These are phyloP conservation scores for Halocaridina rubra DNA, from an alignment of 2,888 invertebrate genomes.

Conservation along the genomic window DNA sequence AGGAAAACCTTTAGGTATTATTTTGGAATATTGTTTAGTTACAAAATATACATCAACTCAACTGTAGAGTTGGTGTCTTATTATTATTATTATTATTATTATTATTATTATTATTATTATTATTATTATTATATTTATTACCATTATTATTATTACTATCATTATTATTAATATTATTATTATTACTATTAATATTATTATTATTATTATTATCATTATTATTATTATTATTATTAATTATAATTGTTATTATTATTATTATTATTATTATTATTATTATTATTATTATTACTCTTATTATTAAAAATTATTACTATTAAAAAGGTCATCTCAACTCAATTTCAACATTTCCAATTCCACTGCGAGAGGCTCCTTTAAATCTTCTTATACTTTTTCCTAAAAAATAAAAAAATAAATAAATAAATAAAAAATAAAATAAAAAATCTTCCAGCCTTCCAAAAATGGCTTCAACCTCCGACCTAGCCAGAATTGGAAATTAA, in stretches of 20 bases:
- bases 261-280: neutral
- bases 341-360: neutral
- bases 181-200: conserved; percentile 5
- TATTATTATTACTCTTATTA: neutral
- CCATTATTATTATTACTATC: neutral
- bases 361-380: no score
- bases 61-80: neutral
- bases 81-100: neutral
- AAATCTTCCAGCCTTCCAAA: no score
- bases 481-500: no score
- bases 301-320: neutral
- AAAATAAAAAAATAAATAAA: no score
- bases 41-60: no score
- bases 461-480: no score
- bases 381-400: no score
- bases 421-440: no score
- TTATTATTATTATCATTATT: neutral
- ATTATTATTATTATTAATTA: neutral
- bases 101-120: neutral
- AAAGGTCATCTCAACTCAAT: neutral
- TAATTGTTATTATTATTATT: neutral
- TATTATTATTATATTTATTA: neutral
- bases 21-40: no score
- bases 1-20: no score
- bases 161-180: neutral